Percentiles rank a stretch among this genome's conserved stretches.
phyloP scores from a whole-genome alignment of 2,888 invertebrate species.

The Tetanocera ferruginea region DNA sequence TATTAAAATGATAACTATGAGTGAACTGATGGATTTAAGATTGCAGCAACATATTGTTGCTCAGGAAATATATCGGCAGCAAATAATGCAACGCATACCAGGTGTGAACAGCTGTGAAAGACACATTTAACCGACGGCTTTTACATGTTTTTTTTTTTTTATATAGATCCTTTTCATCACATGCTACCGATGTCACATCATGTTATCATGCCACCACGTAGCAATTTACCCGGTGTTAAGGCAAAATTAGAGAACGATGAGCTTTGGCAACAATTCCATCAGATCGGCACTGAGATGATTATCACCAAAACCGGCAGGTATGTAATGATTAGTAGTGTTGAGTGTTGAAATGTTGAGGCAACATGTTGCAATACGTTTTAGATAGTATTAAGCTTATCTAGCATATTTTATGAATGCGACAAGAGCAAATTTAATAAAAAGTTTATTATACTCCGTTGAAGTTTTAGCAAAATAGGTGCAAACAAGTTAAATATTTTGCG shows the following conservation, averaged over 20 bases:
- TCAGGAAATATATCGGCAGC: constrained; percentile 69
- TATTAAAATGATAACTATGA: constrained; percentile 66
- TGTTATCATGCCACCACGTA: constrained; percentile 64
- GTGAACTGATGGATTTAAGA: constrained; percentile 68
- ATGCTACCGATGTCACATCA: constrained; percentile 63
- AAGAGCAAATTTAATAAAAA: no score
- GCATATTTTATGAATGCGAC: no score
- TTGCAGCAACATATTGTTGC: constrained; percentile 70
- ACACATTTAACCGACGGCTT: neutral
- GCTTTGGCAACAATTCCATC: constrained; percentile 81
- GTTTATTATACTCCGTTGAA: no score
- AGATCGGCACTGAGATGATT: constrained; percentile 84
- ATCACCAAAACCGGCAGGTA: constrained; percentile 87
- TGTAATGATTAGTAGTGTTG: constrained; percentile 62
- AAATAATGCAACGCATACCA: constrained; percentile 69
- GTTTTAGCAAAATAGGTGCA: no score
- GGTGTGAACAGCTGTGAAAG: constrained; percentile 42
- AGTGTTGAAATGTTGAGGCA: neutral
- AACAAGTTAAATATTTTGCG: no score
- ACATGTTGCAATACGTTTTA: neutral
- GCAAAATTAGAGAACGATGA: constrained; percentile 77
- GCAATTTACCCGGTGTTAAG: constrained; percentile 67
- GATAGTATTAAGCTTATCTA: no score
- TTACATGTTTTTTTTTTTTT: neutral
- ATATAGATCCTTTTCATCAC: constrained; percentile 65